These are phyloP conservation scores for Cephus spinipes DNA, from an alignment of 2,888 invertebrate genomes.

Conservation along the genomic window DNA sequence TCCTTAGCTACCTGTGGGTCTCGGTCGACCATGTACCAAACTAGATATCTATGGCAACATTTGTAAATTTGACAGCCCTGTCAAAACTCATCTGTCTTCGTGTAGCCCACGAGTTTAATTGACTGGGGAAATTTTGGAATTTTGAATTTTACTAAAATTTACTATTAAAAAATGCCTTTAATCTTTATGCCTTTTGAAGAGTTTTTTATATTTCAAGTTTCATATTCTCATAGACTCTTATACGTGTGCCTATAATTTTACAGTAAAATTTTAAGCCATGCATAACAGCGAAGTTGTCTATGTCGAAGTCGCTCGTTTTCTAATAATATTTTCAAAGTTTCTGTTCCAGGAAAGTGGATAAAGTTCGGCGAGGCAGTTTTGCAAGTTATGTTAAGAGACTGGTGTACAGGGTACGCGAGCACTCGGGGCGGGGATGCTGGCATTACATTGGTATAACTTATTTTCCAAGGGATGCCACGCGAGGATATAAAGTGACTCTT, in stretches of 20 bases:
- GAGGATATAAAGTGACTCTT: neutral
- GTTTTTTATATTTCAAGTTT: too few species aligned
- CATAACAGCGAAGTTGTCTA: neutral
- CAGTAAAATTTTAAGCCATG: neutral
- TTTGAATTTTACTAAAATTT: too few species aligned
- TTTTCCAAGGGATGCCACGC: neutral
- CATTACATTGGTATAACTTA: neutral
- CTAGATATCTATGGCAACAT: too few species aligned
- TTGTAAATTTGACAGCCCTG: too few species aligned
- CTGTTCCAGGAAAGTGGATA: neutral
- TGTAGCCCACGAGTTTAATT: too few species aligned
- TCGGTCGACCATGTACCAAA: too few species aligned
- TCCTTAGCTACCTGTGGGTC: too few species aligned
- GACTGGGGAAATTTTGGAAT: too few species aligned
- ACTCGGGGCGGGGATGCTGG: neutral
- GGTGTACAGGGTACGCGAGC: neutral
- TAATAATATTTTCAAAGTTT: constrained; percentile 1
- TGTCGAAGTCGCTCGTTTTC: neutral
- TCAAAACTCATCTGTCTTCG: too few species aligned
- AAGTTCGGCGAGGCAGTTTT: neutral
- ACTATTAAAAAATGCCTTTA: too few species aligned
- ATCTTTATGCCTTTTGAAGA: too few species aligned
- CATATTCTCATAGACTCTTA: neutral
- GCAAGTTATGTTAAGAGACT: neutral
- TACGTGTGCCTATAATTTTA: neutral